Evolutionary conservation across 2,113 vertebrate species (phyloP), one percentile per base, ranked within the genome.

Genomic region (Platichthys flesus): DNA sequence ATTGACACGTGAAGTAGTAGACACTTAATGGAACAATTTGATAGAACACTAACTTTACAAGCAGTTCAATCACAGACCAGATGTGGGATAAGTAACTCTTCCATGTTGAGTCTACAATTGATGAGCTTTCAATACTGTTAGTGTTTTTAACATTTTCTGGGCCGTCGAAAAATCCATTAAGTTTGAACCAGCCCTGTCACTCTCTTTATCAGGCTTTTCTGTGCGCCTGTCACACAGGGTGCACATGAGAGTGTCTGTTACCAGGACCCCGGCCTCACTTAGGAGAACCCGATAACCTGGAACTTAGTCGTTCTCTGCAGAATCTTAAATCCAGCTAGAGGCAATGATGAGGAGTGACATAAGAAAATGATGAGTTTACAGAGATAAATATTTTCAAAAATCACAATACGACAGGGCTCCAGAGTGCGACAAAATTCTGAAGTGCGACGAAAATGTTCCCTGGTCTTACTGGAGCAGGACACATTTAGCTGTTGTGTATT

Each of bases 21-120:
- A 42, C 67, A 54, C 55, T 67, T 69, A 78, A 82, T 64, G 63
- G 37, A 70, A 75, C 57, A 58, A 64, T 78, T 35, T 78, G 47
- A 76, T 42, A 71, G 60, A 21, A 60, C 47, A 55, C 47, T 45
- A 73, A 79, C 49, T 59, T 24, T 68, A 65, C 31, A 71, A 20
- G 16, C 40, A 68, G 28, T 28, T 62, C 42, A 28, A 79, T 65
- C 47, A 20, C 64, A 21, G 51, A 70, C 54, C 21, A 81, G 61
- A 35, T 42, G 61, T 24, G 16, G 40, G 21, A 63, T n/a, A 37
- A 57, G 59, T 76, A 75, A 72, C 37, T 73, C 55, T 74, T 79
- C 55, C 52, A 75, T 63, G 23, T 72, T 18, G 9, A 63, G 16
- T 13, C 57, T 40, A 35, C 67, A 62, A 79, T 70, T 52, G 28